Conservation (phyloP, 1,140 invertebrate genomes). For the Leptopilina boulardi region DNA sequence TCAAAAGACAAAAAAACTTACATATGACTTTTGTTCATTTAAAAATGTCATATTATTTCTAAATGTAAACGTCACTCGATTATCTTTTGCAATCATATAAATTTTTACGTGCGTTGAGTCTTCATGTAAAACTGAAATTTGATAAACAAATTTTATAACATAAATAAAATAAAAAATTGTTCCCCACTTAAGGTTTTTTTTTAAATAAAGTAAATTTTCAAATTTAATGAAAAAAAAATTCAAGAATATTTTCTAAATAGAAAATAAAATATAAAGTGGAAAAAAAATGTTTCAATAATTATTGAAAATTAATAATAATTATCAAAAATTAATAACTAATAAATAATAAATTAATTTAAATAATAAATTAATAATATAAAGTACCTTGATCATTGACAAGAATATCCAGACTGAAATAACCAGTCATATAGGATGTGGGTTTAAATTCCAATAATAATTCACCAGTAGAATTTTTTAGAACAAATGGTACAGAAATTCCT, state of each 20-base stretch:
- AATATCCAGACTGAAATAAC: conserved; percentile 78
- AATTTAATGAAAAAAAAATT: no score
- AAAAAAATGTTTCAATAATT: no score
- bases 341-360: neutral
- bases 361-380: neutral
- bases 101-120: conserved; percentile 73
- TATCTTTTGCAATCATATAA: conserved; percentile 74
- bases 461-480: conserved; percentile 67
- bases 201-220: no score
- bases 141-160: neutral
- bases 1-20: conserved; percentile 65
- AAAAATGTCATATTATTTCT: conserved; percentile 71
- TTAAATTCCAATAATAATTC: conserved; percentile 73
- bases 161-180: no score
- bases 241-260: no score
- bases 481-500: conserved; percentile 66
- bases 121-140: conserved; percentile 61
- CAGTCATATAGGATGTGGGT: conserved; percentile 74
- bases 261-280: no score
- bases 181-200: no score
- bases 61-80: conserved; percentile 77
- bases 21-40: conserved; percentile 67
- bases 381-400: conserved; percentile 74
- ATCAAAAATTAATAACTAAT: no score
- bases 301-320: no score